These are phyloP conservation scores for Thamnaconus septentrionalis DNA, from an alignment of 2,113 vertebrate species.

Conservation along the genomic window DNA sequence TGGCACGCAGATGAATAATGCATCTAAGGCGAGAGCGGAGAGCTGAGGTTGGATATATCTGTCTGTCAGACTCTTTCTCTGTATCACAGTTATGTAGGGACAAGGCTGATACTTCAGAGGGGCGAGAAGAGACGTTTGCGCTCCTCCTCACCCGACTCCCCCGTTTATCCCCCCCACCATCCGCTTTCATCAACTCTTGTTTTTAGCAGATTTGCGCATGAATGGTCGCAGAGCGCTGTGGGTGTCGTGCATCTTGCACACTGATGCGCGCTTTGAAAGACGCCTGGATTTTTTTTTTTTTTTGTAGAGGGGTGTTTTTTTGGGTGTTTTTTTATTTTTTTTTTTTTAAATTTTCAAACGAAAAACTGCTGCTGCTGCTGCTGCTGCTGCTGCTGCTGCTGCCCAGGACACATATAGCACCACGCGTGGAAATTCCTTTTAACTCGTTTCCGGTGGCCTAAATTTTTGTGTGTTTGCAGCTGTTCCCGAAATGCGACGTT, in stretches of 20 bases:
- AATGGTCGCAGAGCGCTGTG: slow-evolving; percentile 17
- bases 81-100: slow-evolving; percentile 54
- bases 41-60: slow-evolving; percentile 64
- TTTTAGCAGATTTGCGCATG: slow-evolving; percentile 12
- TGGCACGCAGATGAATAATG: slow-evolving; percentile 77
- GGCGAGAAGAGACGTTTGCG: slow-evolving; percentile 23
- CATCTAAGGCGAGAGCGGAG: slow-evolving; percentile 69
- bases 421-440: slow-evolving; percentile 50
- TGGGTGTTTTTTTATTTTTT: too few relatives aligned
- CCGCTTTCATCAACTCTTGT: slow-evolving; percentile 34
- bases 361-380: too few relatives aligned
- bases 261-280: slow-evolving; percentile 15
- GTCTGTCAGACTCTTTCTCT: slow-evolving; percentile 64
- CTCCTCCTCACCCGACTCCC: slow-evolving; percentile 31
- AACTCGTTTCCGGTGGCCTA: slow-evolving; percentile 21
- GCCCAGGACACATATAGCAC: slow-evolving; percentile 46
- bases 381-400: too few relatives aligned
- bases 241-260: slow-evolving; percentile 6
- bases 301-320: neutral
- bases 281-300: slow-evolving; percentile 34
- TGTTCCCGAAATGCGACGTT: slow-evolving; percentile 32
- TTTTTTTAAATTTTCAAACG: too few relatives aligned
- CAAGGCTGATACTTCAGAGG: slow-evolving; percentile 54
- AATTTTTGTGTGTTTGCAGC: slow-evolving; percentile 18
- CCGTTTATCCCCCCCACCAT: slow-evolving; percentile 25